These are phyloP conservation scores for Alosa alosa DNA, from an alignment of 2,113 vertebrate species.

Conservation along the genomic window DNA sequence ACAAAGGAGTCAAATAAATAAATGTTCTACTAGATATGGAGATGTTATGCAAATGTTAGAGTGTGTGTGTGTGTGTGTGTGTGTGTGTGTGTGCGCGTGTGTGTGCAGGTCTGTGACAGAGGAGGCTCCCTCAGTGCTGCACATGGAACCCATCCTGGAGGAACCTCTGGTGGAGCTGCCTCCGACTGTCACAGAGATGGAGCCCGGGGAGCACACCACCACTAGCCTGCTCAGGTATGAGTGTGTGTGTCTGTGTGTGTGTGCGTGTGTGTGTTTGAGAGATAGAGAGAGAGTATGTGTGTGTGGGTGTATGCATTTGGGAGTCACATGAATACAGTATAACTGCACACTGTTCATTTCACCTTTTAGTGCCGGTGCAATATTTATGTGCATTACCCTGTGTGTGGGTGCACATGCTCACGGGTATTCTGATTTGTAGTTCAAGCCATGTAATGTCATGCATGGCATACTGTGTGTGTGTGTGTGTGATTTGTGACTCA, in stretches of 20 bases:
- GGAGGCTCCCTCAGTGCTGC: conserved; percentile 29
- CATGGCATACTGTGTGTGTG: background rate
- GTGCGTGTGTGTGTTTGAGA: background rate
- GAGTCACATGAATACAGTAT: too few species aligned
- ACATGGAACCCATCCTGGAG: conserved; percentile 61
- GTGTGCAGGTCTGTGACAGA: conserved; percentile 30
- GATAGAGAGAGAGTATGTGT: background rate
- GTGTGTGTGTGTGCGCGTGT: background rate
- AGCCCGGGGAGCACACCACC: conserved; percentile 26
- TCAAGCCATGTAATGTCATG: too few species aligned
- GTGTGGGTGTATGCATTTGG: background rate
- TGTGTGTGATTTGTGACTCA: background rate
- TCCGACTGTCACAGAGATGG: conserved; percentile 38
- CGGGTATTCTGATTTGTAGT: too few species aligned
- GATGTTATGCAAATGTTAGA: background rate
- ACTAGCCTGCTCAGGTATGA: conserved; percentile 49
- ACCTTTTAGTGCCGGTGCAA: too few species aligned
- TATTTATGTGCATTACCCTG: too few species aligned
- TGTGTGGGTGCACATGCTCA: too few species aligned
- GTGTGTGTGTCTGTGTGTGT: background rate
- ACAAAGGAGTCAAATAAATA: too few species aligned
- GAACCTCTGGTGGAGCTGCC: conserved; percentile 58
- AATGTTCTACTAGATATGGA: too few species aligned
- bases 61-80: conserved; percentile 1
- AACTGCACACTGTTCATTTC: too few species aligned